Conservation (phyloP, 1,140 invertebrate genomes). For the Drosophila bocqueti region DNA sequence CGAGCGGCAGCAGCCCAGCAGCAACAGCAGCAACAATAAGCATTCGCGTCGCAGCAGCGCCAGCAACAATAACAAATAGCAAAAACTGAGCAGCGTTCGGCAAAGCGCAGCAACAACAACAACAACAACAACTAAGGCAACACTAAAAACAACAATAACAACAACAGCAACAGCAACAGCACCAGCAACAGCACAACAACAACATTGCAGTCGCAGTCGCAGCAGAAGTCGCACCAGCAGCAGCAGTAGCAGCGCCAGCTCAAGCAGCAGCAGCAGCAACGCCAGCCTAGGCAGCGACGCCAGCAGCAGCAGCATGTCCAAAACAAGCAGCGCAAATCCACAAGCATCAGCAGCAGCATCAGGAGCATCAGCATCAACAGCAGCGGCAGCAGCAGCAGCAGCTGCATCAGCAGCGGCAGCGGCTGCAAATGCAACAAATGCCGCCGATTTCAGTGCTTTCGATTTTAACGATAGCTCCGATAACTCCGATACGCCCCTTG, state of each 20-base stretch:
- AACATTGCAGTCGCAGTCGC: slow-evolving; percentile 29
- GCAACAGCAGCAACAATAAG: slow-evolving; percentile 50
- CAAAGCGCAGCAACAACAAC: slow-evolving; percentile 58
- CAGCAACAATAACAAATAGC: slow-evolving; percentile 77
- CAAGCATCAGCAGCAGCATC: slow-evolving; percentile 6
- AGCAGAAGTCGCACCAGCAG: slow-evolving; percentile 23
- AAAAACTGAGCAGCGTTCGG: slow-evolving; percentile 80
- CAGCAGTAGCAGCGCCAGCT: slow-evolving; percentile 28
- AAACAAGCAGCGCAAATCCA: slow-evolving; percentile 36
- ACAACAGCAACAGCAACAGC: slow-evolving; percentile 5
- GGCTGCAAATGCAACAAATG: slow-evolving; percentile 47
- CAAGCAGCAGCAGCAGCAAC: slow-evolving; percentile 36
- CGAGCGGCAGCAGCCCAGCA: slow-evolving; percentile 41
- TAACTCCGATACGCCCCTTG: slow-evolving; percentile 80
- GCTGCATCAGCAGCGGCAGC: slow-evolving; percentile 45
- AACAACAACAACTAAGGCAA: slow-evolving; percentile 29
- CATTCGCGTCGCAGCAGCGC: slow-evolving; percentile 71
- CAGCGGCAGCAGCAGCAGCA: slow-evolving; percentile 29
- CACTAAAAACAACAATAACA: slow-evolving; percentile 28
- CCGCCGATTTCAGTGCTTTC: slow-evolving; percentile 80
- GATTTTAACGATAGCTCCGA: slow-evolving; percentile 84
- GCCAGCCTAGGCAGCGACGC: slow-evolving; percentile 40
- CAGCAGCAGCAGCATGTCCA: slow-evolving; percentile 60
- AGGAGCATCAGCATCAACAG: slow-evolving; percentile 23
- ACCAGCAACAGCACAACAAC: slow-evolving; percentile 19